Percentiles rank a stretch among this genome's conserved stretches.
phyloP scores from a whole-genome alignment of 1,140 invertebrate genomes.

The Hypothenemus hampei region DNA sequence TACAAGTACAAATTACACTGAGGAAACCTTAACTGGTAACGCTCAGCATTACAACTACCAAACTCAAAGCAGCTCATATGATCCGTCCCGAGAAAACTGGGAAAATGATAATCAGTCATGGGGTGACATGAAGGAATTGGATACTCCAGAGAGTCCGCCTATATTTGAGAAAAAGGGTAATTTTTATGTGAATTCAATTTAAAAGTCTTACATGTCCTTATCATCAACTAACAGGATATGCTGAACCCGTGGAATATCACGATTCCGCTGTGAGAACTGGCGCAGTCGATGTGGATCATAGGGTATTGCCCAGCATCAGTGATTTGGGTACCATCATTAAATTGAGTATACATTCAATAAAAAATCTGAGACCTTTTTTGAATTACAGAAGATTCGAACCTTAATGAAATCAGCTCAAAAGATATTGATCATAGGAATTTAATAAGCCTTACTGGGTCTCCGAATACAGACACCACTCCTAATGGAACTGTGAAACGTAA shows the following conservation, averaged over 20 bases:
- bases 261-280: conserved; percentile 43
- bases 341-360: no score
- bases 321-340: conserved; percentile 32
- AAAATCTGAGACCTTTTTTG: neutral
- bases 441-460: conserved; percentile 74
- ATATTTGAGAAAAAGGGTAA: conserved; percentile 56
- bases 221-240: conserved; percentile 17
- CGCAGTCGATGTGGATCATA: conserved; percentile 57
- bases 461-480: conserved; percentile 29
- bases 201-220: no score
- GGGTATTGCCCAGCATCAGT: conserved; percentile 32
- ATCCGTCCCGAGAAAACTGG: no score
- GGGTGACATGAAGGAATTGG: conserved; percentile 30
- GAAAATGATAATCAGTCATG: conserved; percentile 1
- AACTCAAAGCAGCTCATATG: neutral
- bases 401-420: conserved; percentile 35
- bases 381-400: conserved; percentile 26
- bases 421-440: conserved; percentile 79
- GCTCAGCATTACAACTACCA: no score
- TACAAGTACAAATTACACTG: no score
- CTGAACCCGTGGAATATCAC: conserved; percentile 56
- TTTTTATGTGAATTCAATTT: neutral
- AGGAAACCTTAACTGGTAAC: no score
- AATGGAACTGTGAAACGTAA: neutral
- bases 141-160: conserved; percentile 63